phyloP scores from a whole-genome alignment of 2,888 invertebrate species.

The Mongoloraphidia duomilia region DNA sequence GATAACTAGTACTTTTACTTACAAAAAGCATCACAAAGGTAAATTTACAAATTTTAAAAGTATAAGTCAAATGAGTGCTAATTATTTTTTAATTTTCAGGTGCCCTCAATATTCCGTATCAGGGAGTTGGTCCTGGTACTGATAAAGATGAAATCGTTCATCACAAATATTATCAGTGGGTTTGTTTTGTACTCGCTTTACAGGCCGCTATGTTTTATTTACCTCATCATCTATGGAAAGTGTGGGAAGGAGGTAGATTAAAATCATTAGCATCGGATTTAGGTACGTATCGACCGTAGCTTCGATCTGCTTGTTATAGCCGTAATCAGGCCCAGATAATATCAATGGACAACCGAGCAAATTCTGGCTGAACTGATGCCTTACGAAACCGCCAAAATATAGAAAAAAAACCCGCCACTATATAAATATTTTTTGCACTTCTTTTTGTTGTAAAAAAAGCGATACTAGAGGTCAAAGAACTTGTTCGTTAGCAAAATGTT shows the following conservation, averaged over 20 bases:
- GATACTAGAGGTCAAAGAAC: too few relatives aligned
- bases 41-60: conserved; percentile 8
- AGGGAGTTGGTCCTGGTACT: conserved; percentile 33
- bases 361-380: conserved; percentile 5
- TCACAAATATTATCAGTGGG: conserved; percentile 59
- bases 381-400: too few relatives aligned
- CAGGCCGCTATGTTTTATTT: conserved; percentile 54
- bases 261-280: conserved; percentile 44
- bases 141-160: conserved; percentile 35
- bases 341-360: too few relatives aligned
- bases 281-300: conserved; percentile 24
- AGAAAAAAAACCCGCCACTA: too few relatives aligned
- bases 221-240: conserved; percentile 57
- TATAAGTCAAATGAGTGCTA: neutral
- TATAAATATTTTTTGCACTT: too few relatives aligned
- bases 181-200: conserved; percentile 49
- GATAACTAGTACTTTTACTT: conserved; percentile 59
- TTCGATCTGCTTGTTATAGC: conserved; percentile 1
- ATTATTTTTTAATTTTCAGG: conserved; percentile 3
- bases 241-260: conserved; percentile 52
- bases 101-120: conserved; percentile 31
- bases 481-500: too few relatives aligned
- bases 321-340: neutral
- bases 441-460: too few relatives aligned
- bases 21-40: conserved; percentile 33